A percentile compares a stretch with the other conserved stretches of the same genome.
These are phyloP conservation scores for Heliconius sara DNA, from an alignment of 2,888 invertebrate species.

Conservation along the genomic window DNA sequence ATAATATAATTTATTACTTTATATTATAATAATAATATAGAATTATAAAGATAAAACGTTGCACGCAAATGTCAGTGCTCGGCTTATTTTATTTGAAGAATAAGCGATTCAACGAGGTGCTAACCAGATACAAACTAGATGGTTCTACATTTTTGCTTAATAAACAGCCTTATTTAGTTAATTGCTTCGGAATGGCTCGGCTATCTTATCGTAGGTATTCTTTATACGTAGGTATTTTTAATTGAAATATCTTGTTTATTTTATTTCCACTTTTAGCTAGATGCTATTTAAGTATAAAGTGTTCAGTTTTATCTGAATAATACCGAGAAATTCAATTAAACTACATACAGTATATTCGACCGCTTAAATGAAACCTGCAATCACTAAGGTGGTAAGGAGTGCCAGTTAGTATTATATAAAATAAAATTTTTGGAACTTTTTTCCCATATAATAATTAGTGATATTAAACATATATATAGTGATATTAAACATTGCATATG, in stretches of 20 bases:
- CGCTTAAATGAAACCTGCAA: background rate
- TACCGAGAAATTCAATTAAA: background rate
- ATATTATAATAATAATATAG: background rate
- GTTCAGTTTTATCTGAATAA: background rate
- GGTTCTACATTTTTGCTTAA: background rate
- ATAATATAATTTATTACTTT: background rate
- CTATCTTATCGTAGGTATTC: background rate
- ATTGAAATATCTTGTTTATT: background rate
- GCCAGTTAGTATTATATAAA: background rate
- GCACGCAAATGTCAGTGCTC: slow-evolving; percentile 4
- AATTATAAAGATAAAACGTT: background rate
- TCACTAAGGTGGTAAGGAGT: background rate
- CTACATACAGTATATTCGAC: background rate
- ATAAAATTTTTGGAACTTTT: background rate
- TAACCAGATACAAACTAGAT: slow-evolving; percentile 16
- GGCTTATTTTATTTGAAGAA: slow-evolving; percentile 9
- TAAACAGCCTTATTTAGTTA: background rate
- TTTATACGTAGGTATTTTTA: background rate
- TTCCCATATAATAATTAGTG: background rate
- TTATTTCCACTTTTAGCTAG: slow-evolving; percentile 7
- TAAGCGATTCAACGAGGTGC: slow-evolving; percentile 15
- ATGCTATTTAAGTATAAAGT: background rate
- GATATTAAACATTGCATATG: background rate
- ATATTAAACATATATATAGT: no score
- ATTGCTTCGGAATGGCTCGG: background rate